Conservation (phyloP, 2,113 vertebrate genomes). For the Martes martes region DNA sequence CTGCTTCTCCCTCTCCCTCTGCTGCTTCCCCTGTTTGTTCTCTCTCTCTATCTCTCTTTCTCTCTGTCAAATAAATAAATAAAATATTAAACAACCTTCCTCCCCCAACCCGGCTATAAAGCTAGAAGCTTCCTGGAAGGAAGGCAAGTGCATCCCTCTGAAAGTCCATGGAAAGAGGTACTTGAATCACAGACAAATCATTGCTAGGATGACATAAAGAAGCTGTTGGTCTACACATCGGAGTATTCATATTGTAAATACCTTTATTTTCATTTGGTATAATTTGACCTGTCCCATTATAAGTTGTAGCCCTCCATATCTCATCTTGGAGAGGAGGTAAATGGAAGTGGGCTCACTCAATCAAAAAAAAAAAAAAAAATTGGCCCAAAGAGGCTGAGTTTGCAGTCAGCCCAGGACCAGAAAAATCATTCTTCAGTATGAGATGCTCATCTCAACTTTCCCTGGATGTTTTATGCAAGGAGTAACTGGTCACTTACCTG, state of each 20-base stretch:
- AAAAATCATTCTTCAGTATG: background rate
- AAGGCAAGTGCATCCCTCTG: background rate
- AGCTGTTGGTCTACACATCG: accelerated
- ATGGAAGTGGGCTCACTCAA: background rate
- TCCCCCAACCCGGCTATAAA: background rate
- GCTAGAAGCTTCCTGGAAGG: background rate
- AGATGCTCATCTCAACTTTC: background rate
- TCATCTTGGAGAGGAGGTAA: background rate
- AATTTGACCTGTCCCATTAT: background rate
- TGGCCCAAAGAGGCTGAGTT: no score
- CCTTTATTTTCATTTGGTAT: background rate
- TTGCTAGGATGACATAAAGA: background rate
- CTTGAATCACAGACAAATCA: background rate
- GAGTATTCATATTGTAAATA: background rate
- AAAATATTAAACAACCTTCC: background rate
- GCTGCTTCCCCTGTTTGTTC: background rate
- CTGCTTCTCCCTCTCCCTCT: background rate
- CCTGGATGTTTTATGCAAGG: background rate
- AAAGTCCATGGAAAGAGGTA: background rate
- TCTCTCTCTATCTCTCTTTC: background rate
- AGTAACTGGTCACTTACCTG: background rate
- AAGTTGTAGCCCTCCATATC: accelerated
- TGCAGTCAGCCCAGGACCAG: background rate
- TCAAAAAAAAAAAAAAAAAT: background rate
- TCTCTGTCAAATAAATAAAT: background rate